Conservation (phyloP, 1,140 invertebrate genomes). For the Leptopilina boulardi region DNA sequence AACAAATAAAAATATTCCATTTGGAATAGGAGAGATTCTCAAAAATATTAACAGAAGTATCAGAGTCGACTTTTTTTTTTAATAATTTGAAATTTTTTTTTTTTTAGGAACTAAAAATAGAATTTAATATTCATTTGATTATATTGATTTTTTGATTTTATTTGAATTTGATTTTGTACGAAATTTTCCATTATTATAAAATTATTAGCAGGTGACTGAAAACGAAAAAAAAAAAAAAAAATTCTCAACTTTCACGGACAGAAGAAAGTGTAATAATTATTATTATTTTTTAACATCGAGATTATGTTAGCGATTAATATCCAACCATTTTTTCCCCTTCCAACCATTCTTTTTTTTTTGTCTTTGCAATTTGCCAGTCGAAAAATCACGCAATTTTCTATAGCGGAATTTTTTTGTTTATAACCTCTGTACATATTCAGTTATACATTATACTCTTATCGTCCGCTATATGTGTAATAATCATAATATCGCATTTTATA, state of each 20-base stretch:
- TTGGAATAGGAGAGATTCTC: neutral
- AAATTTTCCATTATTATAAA: neutral
- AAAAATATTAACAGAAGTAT: neutral
- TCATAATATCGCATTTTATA: slow-evolving; percentile 46
- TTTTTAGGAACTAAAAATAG: no score
- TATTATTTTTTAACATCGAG: slow-evolving; percentile 46
- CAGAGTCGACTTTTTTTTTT: neutral
- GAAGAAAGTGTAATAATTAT: slow-evolving; percentile 21
- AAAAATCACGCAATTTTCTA: no score
- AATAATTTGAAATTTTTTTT: no score
- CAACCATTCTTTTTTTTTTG: neutral
- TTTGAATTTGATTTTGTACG: neutral
- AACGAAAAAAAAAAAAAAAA: neutral
- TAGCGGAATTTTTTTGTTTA: slow-evolving; percentile 31
- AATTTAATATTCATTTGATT: no score
- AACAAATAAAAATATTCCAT: neutral
- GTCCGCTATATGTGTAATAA: slow-evolving; percentile 43
- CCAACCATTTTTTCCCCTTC: no score
- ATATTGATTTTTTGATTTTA: no score
- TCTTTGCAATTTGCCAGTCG: neutral
- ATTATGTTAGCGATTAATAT: slow-evolving; percentile 47
- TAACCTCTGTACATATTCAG: slow-evolving; percentile 38
- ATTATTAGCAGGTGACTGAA: slow-evolving; percentile 6
- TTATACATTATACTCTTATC: slow-evolving; percentile 47
- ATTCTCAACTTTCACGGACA: slow-evolving; percentile 22